These are phyloP conservation scores for Corythoichthys haematopterus DNA, from an alignment of 2,113 vertebrate species.

Conservation along the genomic window DNA sequence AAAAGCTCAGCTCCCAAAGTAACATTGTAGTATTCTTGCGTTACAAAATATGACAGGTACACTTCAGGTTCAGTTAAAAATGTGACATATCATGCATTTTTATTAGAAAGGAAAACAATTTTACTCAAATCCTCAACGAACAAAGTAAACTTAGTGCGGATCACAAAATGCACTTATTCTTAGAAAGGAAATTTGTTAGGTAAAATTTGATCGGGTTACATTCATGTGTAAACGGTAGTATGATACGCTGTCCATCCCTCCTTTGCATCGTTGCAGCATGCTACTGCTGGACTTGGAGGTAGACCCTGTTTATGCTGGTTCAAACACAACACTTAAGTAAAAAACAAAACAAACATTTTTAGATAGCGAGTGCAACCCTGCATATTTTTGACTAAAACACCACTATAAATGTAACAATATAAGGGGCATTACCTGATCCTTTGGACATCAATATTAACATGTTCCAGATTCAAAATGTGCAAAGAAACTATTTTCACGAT, in stretches of 20 bases:
- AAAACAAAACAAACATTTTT: constrained; percentile 17
- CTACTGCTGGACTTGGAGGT: constrained; percentile 42
- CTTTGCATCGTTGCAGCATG: constrained; percentile 26
- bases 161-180: constrained; percentile 44
- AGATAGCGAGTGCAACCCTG: constrained; percentile 29
- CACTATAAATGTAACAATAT: constrained; percentile 11
- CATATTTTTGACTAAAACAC: constrained; percentile 37
- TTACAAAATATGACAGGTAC: background rate
- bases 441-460: constrained; percentile 15
- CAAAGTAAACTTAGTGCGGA: constrained; percentile 29
- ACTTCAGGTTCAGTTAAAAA: background rate
- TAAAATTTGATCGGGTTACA: constrained; percentile 62
- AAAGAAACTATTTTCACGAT: constrained; percentile 29
- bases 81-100: constrained; percentile 62
- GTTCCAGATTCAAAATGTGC: constrained; percentile 35
- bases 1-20: background rate
- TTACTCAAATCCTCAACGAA: constrained; percentile 41
- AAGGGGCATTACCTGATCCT: constrained; percentile 24
- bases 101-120: constrained; percentile 64
- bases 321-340: constrained; percentile 27
- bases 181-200: constrained; percentile 54
- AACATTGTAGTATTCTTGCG: background rate
- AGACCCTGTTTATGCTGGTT: constrained; percentile 44
- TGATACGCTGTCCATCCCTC: constrained; percentile 19
- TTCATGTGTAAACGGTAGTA: constrained; percentile 72